Evolutionary conservation across 2,797 vertebrate genomes (phyloP).

Genomic region (Alfaro cultratus): DNA sequence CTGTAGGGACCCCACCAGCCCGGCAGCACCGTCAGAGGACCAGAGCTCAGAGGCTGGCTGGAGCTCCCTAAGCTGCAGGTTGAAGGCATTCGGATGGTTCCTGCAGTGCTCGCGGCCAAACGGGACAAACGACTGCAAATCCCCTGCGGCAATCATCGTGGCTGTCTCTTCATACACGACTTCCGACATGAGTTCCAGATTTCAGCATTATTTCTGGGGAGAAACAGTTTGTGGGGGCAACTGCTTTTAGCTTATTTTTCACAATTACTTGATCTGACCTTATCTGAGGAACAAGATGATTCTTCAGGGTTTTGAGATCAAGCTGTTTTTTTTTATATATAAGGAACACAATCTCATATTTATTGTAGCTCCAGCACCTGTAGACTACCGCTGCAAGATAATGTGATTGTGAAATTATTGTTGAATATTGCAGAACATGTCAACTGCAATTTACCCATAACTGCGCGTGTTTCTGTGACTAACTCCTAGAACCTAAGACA

Average conservation of each 20-base stretch:
- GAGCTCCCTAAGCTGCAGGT: slow-evolving; percentile 95
- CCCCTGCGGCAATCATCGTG: slow-evolving; percentile 98
- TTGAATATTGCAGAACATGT: neutral
- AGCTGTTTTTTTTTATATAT: neutral
- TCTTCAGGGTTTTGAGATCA: neutral
- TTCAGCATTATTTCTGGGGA: slow-evolving; percentile 98
- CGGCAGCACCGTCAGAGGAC: slow-evolving; percentile 94
- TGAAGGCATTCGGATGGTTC: slow-evolving; percentile 95
- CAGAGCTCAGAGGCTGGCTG: slow-evolving; percentile 97
- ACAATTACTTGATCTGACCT: neutral
- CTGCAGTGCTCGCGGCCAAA: slow-evolving; percentile 97
- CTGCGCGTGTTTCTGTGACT: neutral
- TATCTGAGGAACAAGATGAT: neutral
- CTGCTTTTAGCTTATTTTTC: neutral
- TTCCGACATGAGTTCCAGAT: slow-evolving; percentile 99
- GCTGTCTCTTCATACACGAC: slow-evolving; percentile 97
- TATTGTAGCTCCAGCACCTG: neutral
- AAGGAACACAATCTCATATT: neutral
- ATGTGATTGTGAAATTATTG: neutral
- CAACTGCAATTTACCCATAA: neutral
- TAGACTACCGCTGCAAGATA: neutral
- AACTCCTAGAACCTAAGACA: neutral
- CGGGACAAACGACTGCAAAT: slow-evolving; percentile 98
- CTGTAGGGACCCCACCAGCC: slow-evolving; percentile 93
- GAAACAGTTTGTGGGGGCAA: neutral